Evolutionary conservation across 2,888 invertebrate genomes (phyloP).

Genomic region (Drosophila gaucha): DNA sequence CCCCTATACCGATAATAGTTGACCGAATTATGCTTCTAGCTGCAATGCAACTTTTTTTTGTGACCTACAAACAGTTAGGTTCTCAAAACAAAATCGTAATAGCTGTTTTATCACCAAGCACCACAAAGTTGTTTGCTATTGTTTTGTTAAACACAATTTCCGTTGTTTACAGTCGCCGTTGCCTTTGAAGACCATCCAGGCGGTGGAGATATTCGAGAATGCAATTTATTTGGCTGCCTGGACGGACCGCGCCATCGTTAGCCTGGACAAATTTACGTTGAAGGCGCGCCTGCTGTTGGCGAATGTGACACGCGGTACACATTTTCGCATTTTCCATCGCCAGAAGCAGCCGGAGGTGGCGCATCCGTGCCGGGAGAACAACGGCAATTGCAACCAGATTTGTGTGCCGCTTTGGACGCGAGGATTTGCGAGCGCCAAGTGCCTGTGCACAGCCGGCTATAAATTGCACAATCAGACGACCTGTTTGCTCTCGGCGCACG

Average conservation of each 20-base stretch:
- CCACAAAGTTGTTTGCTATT: constrained; percentile 12
- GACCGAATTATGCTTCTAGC: background rate
- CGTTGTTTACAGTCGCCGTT: constrained; percentile 73
- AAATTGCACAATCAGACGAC: constrained; percentile 86
- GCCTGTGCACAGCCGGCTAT: constrained; percentile 91
- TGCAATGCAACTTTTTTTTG: constrained; percentile 1
- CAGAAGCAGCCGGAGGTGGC: constrained; percentile 90
- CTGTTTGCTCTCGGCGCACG: constrained; percentile 87
- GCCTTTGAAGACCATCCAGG: constrained; percentile 86
- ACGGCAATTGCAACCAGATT: constrained; percentile 91
- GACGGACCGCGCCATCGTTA: constrained; percentile 88
- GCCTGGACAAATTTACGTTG: constrained; percentile 87
- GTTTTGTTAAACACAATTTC: constrained; percentile 48
- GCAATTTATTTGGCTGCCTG: constrained; percentile 90
- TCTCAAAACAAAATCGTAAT: constrained; percentile 20
- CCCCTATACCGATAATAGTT: background rate
- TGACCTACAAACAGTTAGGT: constrained; percentile 22
- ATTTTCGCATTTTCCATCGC: constrained; percentile 90
- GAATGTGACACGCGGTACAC: constrained; percentile 87
- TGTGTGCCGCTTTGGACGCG: constrained; percentile 89
- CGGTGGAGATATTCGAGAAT: constrained; percentile 90
- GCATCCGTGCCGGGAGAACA: constrained; percentile 89
- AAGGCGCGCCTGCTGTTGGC: constrained; percentile 85
- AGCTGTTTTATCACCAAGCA: constrained; percentile 10
- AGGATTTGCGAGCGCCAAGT: constrained; percentile 87